Evolutionary conservation across 2,888 invertebrate species (phyloP), one percentile per base, ranked within the genome.

Genomic region (Trachelus stipa): DNA sequence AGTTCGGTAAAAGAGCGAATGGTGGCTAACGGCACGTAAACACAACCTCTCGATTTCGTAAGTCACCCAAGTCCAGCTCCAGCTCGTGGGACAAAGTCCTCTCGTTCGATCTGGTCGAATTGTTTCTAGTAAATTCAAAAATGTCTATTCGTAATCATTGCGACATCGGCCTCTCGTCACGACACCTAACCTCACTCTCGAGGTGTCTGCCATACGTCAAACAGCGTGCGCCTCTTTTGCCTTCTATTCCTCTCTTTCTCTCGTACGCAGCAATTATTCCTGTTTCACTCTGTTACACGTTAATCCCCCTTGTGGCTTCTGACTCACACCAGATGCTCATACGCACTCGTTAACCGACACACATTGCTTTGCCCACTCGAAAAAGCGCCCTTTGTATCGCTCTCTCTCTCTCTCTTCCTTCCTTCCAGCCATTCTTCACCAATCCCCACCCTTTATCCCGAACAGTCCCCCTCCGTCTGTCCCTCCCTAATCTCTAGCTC

Each of bases 321-420:
- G 86, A 86, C 84, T 86, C 86, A 86, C 83, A 84, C 84, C 86
- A 86, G 86, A 86, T 86, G 86, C 83, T 85, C 79, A 78, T 30
- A 40, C 74, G 74, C 74, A 30, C 74, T 74, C 74, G 74, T 74
- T 74, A 74, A 74, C 74, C 12, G 15, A 40, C 74, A n/a, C 74
- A 34, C 74, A 34, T 30, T 12, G 23, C 12, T 40, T 34, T 34
- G 35, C 56, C 56, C 56, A 56, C 56, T 56, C 56, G 56, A 56
- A 56, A 40, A 56, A 23, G 56, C 56, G 56, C 56, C 56, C 56
- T 56, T 56, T 56, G 1, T 56, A 9, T 56, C 9, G 9, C 15
- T 15, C 15, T 40, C 15, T 12, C 12, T 37, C 11, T 34, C 34
- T 34, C 1, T 1, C 34, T 34, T 34, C 34, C 12, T 37, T 37